These are phyloP conservation scores for Armadillidium nasatum DNA, from an alignment of 1,140 invertebrate genomes.

Conservation along the genomic window DNA sequence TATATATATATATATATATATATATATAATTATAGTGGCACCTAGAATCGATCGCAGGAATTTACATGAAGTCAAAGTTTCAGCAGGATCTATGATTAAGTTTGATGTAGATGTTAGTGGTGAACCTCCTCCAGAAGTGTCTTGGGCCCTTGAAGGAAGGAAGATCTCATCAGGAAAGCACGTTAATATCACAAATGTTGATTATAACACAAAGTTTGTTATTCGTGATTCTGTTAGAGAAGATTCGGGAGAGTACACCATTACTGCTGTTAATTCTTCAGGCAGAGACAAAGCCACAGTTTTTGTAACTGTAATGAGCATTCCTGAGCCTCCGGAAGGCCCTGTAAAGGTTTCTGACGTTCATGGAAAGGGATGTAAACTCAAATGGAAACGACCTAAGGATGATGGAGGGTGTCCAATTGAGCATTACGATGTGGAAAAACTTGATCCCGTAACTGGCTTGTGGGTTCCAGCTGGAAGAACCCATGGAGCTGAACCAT, in stretches of 20 bases:
- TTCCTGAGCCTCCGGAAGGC: conserved; percentile 78
- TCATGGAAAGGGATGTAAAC: conserved; percentile 85
- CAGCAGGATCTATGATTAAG: conserved; percentile 86
- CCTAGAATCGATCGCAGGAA: conserved; percentile 93
- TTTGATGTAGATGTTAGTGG: conserved; percentile 85
- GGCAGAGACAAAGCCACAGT: conserved; percentile 84
- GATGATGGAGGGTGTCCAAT: conserved; percentile 70
- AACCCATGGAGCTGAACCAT: conserved; percentile 63
- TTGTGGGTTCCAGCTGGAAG: conserved; percentile 87
- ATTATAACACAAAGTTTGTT: conserved; percentile 81
- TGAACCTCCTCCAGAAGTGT: conserved; percentile 82
- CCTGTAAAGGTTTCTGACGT: conserved; percentile 77
- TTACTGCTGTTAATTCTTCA: conserved; percentile 75
- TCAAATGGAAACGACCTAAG: conserved; percentile 88
- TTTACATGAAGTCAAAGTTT: conserved; percentile 78
- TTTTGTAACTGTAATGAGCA: conserved; percentile 86
- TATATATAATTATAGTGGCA: conserved; percentile 59
- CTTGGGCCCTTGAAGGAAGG: conserved; percentile 72
- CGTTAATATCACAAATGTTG: conserved; percentile 72
- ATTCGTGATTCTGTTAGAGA: conserved; percentile 71
- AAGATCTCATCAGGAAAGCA: conserved; percentile 58
- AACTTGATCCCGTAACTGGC: conserved; percentile 87
- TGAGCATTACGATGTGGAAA: conserved; percentile 62
- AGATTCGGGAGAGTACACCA: conserved; percentile 83
- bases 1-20: background rate